Percentiles rank a stretch among this genome's conserved stretches.
These are phyloP conservation scores for Euglossa dilemma DNA, from an alignment of 1,140 invertebrate genomes.

Conservation along the genomic window DNA sequence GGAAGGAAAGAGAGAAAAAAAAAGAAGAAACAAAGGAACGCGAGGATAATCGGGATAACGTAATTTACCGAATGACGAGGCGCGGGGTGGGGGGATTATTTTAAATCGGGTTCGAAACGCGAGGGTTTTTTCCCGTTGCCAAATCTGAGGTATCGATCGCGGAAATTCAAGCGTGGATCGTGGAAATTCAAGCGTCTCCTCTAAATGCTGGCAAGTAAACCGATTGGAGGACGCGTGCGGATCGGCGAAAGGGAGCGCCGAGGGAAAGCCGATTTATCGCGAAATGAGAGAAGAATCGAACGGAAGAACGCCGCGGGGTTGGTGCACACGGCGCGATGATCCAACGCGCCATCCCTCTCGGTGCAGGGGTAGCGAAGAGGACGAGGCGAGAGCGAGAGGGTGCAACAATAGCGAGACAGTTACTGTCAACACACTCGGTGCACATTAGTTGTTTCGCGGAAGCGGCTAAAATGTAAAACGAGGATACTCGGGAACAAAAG, in stretches of 20 bases:
- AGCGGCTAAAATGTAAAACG: constrained; percentile 76
- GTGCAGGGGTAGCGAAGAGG: constrained; percentile 13
- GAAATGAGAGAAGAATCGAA: constrained; percentile 66
- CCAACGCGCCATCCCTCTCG: constrained; percentile 36
- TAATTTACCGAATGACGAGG: background rate
- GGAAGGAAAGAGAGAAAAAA: background rate
- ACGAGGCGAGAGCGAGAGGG: constrained; percentile 50
- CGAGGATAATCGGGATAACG: background rate
- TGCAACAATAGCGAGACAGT: constrained; percentile 72
- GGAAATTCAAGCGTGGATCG: background rate
- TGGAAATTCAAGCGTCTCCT: background rate
- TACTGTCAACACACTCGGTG: constrained; percentile 72
- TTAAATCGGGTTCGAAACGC: too few relatives aligned
- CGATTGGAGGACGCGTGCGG: background rate
- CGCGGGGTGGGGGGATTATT: too few relatives aligned
- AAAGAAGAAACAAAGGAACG: background rate
- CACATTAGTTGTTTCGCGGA: constrained; percentile 79
- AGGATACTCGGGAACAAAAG: constrained; percentile 74
- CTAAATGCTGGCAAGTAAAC: background rate
- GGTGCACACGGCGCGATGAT: constrained; percentile 61
- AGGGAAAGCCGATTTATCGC: constrained; percentile 57
- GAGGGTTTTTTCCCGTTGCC: background rate
- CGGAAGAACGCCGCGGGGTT: constrained; percentile 65
- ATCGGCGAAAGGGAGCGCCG: background rate
- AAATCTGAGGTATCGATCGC: background rate